Evolutionary conservation across 2,113 vertebrate species (phyloP).

Genomic region (Hymenochirus boettgeri): DNA sequence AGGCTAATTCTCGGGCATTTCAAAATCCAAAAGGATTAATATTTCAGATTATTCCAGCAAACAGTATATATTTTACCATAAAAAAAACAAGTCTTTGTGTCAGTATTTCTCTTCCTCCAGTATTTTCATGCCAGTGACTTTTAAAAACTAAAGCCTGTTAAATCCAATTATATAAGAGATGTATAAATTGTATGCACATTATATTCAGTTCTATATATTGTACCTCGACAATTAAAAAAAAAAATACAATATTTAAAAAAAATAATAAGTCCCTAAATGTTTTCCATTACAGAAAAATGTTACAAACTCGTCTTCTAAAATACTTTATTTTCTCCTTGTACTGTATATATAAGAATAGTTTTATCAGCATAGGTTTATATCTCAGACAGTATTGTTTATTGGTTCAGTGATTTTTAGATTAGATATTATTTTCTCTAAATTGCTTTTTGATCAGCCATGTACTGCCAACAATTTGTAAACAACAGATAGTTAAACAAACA

Average conservation of each 20-base stretch:
- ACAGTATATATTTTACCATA: slow-evolving; percentile 55
- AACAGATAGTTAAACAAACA: neutral
- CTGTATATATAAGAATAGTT: slow-evolving; percentile 36
- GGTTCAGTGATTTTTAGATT: slow-evolving; percentile 32
- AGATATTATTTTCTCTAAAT: slow-evolving; percentile 10
- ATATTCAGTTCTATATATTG: slow-evolving; percentile 30
- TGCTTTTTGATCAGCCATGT: neutral
- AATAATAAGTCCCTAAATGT: slow-evolving; percentile 27
- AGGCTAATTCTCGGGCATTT: slow-evolving; percentile 65
- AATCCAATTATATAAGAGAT: slow-evolving; percentile 60
- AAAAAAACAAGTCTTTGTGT: slow-evolving; percentile 57
- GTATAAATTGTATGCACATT: slow-evolving; percentile 53
- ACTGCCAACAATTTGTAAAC: slow-evolving; percentile 3
- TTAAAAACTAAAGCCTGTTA: slow-evolving; percentile 64
- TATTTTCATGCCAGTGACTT: slow-evolving; percentile 66
- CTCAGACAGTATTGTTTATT: slow-evolving; percentile 15
- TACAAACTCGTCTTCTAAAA: slow-evolving; percentile 12
- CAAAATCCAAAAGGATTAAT: slow-evolving; percentile 51
- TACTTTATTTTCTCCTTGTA: slow-evolving; percentile 23
- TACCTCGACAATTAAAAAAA: slow-evolving; percentile 20
- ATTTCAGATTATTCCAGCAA: slow-evolving; percentile 51
- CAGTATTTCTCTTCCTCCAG: slow-evolving; percentile 68
- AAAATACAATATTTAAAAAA: slow-evolving; percentile 40
- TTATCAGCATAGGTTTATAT: slow-evolving; percentile 30
- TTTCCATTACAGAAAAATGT: slow-evolving; percentile 30